These are phyloP conservation scores for Camponotus vicinus DNA, from an alignment of 1,140 invertebrate genomes.

Conservation along the genomic window DNA sequence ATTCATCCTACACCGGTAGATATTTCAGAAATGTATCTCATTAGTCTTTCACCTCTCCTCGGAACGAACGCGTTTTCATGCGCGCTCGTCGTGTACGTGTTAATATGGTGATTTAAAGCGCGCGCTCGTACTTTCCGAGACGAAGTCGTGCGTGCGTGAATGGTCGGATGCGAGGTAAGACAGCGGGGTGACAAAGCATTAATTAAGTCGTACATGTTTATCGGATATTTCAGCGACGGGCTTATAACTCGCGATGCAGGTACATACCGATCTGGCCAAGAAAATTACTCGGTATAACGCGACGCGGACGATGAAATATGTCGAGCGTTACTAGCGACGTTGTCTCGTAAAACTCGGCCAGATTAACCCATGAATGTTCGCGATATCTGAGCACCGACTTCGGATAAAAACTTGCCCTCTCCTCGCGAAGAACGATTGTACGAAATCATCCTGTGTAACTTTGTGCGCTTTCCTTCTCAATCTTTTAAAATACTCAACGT, in stretches of 20 bases:
- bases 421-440: conserved; percentile 20
- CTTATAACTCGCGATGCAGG: conserved; percentile 61
- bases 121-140: conserved; percentile 37
- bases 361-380: conserved; percentile 67
- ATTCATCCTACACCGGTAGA: conserved; percentile 5
- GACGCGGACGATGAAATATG: conserved; percentile 72
- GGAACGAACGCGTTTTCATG: conserved; percentile 58
- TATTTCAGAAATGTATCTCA: conserved; percentile 27
- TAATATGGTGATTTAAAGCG: conserved; percentile 74
- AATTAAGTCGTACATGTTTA: conserved; percentile 77
- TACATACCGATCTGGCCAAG: conserved; percentile 31
- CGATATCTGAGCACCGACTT: conserved; percentile 27
- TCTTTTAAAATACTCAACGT: background rate
- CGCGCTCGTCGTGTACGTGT: conserved; percentile 61
- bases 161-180: conserved; percentile 67
- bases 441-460: conserved; percentile 23
- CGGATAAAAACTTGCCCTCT: conserved; percentile 65
- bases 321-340: conserved; percentile 57
- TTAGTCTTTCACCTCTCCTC: conserved; percentile 12
- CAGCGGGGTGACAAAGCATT: conserved; percentile 76
- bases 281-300: conserved; percentile 73
- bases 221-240: conserved; percentile 71
- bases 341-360: conserved; percentile 69
- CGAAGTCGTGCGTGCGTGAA: conserved; percentile 67
- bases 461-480: background rate